Base-by-base conservation (phyloP, 2,888 invertebrate species). In the Trissolcus japonicus region DNA sequence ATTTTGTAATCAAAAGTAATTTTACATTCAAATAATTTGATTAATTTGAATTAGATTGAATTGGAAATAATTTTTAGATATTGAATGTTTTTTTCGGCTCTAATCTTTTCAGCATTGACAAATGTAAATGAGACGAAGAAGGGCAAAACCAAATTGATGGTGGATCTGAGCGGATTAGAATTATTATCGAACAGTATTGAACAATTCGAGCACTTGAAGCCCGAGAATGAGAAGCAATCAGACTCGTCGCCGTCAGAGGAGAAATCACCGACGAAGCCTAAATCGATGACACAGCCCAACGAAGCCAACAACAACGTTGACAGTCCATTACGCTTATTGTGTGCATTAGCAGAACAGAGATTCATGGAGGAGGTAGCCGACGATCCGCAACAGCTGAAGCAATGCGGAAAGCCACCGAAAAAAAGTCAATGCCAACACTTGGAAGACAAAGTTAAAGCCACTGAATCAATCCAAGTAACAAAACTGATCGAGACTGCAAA, bases 181-280 rank as follows among this genome's bases (percentile, higher is more conserved):
- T 89, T 96, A 48, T 88, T 96, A 21, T 96, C 96, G 0, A 96
- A 96, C 83, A 96, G 96, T 86, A 95, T 96, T 74, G 95, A 94
- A 67, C 95, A 95, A 82, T 93, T 94, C 81, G 94, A 94, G 83
- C 91, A 92, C 62, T 84, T 89, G 35, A 86, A 86, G 56, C 86
- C 89, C 11, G 85, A 81, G 79, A 16, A 29, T 43, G 72, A 78
- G 16, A 65, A 60, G 0, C 56, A 71, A 17, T 55, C 75, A 51
- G 51, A 46, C 13, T 72, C 80, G 1, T 89, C 90, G 0, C 60
- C 78, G 3, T 81, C 84, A 1, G 90, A 91, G 46, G 14, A n/a
- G 2, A 91, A 91, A 56, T 91, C 91, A 0, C 89, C 91, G 40
- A 83, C 88, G 0, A 85, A 81, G 51, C 85, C 90, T 0, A 83